Conservation (phyloP, 2,113 vertebrate genomes). For the Melanerpes formicivorus region DNA sequence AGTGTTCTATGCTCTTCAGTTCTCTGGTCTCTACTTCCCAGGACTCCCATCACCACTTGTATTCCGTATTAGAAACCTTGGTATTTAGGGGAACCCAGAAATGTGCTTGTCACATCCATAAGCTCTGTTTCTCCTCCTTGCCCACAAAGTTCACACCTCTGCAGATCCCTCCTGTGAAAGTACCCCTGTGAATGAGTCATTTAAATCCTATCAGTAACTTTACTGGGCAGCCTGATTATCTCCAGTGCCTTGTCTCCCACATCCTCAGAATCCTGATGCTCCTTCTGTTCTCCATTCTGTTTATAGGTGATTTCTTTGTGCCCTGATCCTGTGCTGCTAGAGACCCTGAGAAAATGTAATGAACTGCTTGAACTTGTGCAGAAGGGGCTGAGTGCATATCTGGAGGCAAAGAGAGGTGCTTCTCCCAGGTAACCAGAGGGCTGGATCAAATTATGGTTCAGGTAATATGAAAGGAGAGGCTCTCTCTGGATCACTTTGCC, state of each 20-base stretch:
- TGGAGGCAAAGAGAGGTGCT: conserved; percentile 85
- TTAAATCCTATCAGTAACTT: conserved; percentile 6
- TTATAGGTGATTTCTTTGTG: conserved; percentile 88
- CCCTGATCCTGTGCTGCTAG: conserved; percentile 78
- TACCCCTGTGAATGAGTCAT: neutral
- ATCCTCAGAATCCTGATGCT: conserved; percentile 25
- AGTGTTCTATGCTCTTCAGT: neutral
- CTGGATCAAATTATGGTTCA: neutral
- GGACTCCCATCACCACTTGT: neutral
- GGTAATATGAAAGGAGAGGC: neutral
- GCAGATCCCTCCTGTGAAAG: conserved; percentile 25
- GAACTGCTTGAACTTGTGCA: conserved; percentile 85
- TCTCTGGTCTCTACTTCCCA: neutral
- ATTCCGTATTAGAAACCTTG: neutral
- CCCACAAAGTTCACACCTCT: conserved; percentile 10
- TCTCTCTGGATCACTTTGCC: neutral
- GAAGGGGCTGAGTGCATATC: conserved; percentile 90
- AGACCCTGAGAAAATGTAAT: conserved; percentile 83
- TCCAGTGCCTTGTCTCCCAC: neutral
- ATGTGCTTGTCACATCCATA: neutral
- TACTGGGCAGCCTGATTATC: conserved; percentile 3
- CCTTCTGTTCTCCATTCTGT: neutral
- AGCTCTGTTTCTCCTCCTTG: neutral
- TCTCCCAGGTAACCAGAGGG: conserved; percentile 84
- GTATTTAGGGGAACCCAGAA: neutral